Conservation (phyloP, 1,140 invertebrate species). For the Harpegnathos saltator region DNA sequence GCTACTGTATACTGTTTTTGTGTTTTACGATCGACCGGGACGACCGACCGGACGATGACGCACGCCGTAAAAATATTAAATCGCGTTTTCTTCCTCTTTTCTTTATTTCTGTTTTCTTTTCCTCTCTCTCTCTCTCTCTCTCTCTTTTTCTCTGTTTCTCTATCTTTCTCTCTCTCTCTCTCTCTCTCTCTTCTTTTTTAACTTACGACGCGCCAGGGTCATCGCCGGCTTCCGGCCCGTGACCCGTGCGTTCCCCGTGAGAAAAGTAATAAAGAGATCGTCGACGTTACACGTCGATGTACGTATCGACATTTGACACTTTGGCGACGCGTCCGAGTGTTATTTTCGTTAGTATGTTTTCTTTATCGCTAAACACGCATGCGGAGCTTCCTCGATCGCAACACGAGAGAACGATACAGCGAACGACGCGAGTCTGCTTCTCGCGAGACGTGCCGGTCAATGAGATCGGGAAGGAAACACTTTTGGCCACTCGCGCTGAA, state of each 20-base stretch:
- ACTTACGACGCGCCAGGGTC: not conserved
- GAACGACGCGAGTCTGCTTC: not conserved
- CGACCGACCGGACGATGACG: conserved; percentile 45
- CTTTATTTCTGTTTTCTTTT: too few relatives aligned
- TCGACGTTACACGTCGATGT: not conserved
- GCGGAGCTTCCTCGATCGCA: not conserved
- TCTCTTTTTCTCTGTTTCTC: too few relatives aligned
- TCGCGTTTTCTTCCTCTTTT: not conserved
- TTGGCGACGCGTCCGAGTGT: not conserved
- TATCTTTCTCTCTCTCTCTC: too few relatives aligned
- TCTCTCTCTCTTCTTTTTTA: not conserved
- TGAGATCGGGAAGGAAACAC: conserved; percentile 42
- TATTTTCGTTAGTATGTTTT: not conserved
- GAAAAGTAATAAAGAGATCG: not conserved
- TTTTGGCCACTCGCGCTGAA: conserved; percentile 58
- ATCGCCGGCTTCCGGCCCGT: not conserved
- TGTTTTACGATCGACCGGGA: conserved; percentile 61
- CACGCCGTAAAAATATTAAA: conserved; percentile 38
- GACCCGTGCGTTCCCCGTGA: not conserved
- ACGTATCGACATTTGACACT: too few relatives aligned
- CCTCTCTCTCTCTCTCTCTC: too few relatives aligned
- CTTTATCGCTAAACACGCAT: not conserved
- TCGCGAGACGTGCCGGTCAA: conserved; percentile 63
- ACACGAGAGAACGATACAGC: not conserved
- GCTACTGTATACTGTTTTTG: conserved; percentile 58